These are phyloP conservation scores for Ditylenchus weischeri DNA, from an alignment of 2,888 invertebrate species.

Conservation along the genomic window DNA sequence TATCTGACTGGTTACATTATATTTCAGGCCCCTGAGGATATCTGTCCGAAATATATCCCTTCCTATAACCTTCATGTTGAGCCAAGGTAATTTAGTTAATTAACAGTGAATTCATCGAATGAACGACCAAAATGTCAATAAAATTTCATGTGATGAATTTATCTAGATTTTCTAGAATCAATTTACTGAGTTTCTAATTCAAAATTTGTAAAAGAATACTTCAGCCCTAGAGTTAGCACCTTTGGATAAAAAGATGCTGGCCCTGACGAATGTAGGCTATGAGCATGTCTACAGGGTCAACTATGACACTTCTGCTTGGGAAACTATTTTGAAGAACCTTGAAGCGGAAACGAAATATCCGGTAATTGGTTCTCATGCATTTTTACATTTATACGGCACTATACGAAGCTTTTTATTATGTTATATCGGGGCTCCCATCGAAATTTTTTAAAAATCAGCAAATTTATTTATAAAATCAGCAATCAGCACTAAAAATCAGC, in stretches of 20 bases:
- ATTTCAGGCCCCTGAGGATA: slow-evolving; percentile 11
- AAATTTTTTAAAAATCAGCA: too few species aligned
- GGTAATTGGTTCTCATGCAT: background rate
- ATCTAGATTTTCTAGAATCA: background rate
- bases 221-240: slow-evolving; percentile 38
- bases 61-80: slow-evolving; percentile 38
- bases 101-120: background rate
- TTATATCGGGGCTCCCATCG: too few species aligned
- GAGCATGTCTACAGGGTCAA: slow-evolving; percentile 39
- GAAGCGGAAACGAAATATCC: slow-evolving; percentile 4
- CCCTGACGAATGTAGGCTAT: slow-evolving; percentile 34
- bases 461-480: too few species aligned
- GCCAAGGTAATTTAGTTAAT: slow-evolving; percentile 29
- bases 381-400: too few species aligned
- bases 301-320: slow-evolving; percentile 35
- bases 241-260: slow-evolving; percentile 29
- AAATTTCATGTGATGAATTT: too few species aligned
- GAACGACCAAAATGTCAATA: too few species aligned
- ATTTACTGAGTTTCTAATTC: slow-evolving; percentile 3
- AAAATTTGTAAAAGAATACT: slow-evolving; percentile 8
- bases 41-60: slow-evolving; percentile 35
- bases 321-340: slow-evolving; percentile 31
- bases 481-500: too few species aligned
- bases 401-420: too few species aligned
- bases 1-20: too few species aligned